These are phyloP conservation scores for Dynastes grantii DNA, from an alignment of 2,888 invertebrate genomes.

Conservation along the genomic window DNA sequence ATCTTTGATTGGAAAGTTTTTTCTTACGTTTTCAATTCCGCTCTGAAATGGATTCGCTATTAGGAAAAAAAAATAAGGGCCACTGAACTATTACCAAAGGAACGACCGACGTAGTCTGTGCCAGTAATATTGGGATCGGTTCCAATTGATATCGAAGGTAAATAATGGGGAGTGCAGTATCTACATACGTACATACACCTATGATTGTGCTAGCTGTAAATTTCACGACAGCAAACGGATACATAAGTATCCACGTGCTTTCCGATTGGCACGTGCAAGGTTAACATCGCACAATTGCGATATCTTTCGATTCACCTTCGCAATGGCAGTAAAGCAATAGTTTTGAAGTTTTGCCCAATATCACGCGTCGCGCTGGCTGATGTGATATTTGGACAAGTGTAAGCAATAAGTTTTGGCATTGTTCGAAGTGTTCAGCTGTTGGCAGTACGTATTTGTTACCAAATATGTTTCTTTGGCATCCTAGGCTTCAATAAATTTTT, in stretches of 20 bases:
- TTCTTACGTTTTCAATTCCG: background rate
- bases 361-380: background rate
- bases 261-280: slow-evolving; percentile 27
- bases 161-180: background rate
- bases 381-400: background rate
- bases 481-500: too few relatives aligned
- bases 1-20: background rate
- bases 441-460: too few relatives aligned
- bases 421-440: background rate
- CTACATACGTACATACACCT: background rate
- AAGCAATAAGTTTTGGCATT: slow-evolving; percentile 3
- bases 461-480: too few relatives aligned
- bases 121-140: background rate
- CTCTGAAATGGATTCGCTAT: background rate
- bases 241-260: slow-evolving; percentile 4
- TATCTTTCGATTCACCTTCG: slow-evolving; percentile 36
- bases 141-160: background rate
- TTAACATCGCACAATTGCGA: slow-evolving; percentile 13
- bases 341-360: slow-evolving; percentile 31
- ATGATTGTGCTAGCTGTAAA: background rate
- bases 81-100: background rate
- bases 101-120: background rate
- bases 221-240: background rate
- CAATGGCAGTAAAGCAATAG: background rate
- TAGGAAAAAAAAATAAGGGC: background rate